Percentiles rank a stretch among this genome's conserved stretches.
Conservation (phyloP, 2,797 vertebrate genomes). For the Chloroceryle amazona region DNA sequence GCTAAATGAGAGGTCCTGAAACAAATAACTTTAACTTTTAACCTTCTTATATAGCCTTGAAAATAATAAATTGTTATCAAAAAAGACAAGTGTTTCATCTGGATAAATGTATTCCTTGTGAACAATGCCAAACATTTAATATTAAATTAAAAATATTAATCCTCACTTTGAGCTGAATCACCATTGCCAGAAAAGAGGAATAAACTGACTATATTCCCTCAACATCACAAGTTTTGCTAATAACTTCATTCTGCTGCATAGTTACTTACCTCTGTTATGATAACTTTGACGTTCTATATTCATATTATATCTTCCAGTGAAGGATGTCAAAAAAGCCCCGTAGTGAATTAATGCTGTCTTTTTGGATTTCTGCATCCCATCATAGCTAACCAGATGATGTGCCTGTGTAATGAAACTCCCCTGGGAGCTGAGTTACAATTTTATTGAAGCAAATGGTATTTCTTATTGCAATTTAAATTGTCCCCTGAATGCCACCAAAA, state of each 20-base stretch:
- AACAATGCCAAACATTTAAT: not conserved
- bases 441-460: conserved; percentile 14
- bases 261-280: not conserved
- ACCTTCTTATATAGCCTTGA: not conserved
- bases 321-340: not conserved
- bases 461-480: not conserved
- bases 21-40: not conserved
- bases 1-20: not conserved
- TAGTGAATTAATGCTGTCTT: not conserved
- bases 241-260: not conserved
- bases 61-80: not conserved
- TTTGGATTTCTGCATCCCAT: not conserved
- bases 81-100: not conserved
- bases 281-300: not conserved
- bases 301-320: not conserved
- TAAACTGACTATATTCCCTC: not conserved
- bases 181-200: not conserved
- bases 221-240: not conserved
- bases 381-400: not conserved
- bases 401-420: not conserved
- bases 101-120: not conserved
- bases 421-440: not conserved
- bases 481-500: not conserved
- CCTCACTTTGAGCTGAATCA: not conserved
- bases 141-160: not conserved